Evolutionary conservation across 2,888 invertebrate genomes (phyloP).

Genomic region (Melanostoma mellinum): DNA sequence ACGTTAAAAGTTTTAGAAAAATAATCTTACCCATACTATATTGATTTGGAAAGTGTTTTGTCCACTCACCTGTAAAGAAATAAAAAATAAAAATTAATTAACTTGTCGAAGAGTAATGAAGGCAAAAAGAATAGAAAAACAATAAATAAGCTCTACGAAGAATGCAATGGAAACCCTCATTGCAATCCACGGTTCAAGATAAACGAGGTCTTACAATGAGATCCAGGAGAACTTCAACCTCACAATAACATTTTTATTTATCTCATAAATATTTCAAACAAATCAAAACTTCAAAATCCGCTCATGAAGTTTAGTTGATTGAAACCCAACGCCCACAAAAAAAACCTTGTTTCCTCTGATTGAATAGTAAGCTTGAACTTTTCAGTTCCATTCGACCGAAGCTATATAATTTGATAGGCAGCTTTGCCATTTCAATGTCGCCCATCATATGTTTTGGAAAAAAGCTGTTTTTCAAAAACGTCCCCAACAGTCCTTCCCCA

Average conservation of each 20-base stretch:
- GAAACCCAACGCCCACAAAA: too few relatives aligned
- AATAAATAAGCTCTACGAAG: too few relatives aligned
- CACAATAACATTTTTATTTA: too few relatives aligned
- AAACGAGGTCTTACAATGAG: too few relatives aligned
- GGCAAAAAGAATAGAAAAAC: background rate
- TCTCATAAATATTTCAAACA: too few relatives aligned
- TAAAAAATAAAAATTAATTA: background rate
- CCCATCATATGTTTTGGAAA: constrained; percentile 18
- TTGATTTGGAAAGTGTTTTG: constrained; percentile 69
- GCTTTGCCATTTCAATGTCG: background rate
- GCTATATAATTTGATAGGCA: constrained; percentile 5
- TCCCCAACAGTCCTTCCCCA: constrained; percentile 4
- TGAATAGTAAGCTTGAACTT: background rate
- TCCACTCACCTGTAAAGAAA: constrained; percentile 66
- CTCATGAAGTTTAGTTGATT: too few relatives aligned
- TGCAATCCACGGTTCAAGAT: too few relatives aligned
- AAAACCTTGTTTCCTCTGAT: too few relatives aligned
- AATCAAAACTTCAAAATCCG: too few relatives aligned
- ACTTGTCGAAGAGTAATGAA: background rate
- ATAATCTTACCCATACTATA: constrained; percentile 66
- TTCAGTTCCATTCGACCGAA: background rate
- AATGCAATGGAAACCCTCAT: too few relatives aligned
- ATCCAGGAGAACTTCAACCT: too few relatives aligned
- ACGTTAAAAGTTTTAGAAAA: constrained; percentile 45
- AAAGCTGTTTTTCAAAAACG: constrained; percentile 5